Evolutionary conservation across 2,113 vertebrate species (phyloP).

Genomic region (Lophochroa leadbeateri): DNA sequence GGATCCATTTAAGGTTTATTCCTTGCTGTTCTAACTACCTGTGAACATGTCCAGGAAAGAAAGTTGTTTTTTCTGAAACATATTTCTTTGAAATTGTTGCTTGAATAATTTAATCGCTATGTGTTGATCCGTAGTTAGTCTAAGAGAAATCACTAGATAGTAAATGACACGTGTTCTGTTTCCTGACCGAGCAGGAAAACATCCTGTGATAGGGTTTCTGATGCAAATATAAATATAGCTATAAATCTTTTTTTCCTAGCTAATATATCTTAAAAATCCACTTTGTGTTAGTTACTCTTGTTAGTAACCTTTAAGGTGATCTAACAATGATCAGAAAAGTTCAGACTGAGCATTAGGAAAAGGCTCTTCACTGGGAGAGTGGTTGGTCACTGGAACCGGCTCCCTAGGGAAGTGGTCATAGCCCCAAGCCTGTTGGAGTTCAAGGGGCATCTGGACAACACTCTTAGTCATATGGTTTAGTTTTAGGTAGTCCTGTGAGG

Average conservation of each 20-base stretch:
- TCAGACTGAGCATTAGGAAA: not conserved
- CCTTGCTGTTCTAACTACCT: not conserved
- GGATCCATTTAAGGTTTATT: not conserved
- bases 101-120: not conserved
- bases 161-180: rapidly evolving
- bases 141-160: not conserved
- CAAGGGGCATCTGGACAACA: not conserved
- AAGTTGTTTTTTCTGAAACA: not conserved
- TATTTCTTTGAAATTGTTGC: not conserved
- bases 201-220: not conserved
- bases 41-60: not conserved
- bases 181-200: not conserved
- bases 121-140: not conserved
- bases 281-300: not conserved
- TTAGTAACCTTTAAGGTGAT: not conserved
- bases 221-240: not conserved
- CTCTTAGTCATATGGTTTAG: not conserved
- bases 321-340: not conserved
- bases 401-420: not conserved
- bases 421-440: not conserved
- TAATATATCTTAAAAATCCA: not conserved
- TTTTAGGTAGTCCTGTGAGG: not conserved
- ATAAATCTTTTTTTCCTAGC: not conserved
- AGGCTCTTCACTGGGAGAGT: not conserved
- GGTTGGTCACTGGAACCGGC: not conserved